phyloP scores from a whole-genome alignment of 2,113 vertebrate species.

The Daubentonia madagascariensis region DNA sequence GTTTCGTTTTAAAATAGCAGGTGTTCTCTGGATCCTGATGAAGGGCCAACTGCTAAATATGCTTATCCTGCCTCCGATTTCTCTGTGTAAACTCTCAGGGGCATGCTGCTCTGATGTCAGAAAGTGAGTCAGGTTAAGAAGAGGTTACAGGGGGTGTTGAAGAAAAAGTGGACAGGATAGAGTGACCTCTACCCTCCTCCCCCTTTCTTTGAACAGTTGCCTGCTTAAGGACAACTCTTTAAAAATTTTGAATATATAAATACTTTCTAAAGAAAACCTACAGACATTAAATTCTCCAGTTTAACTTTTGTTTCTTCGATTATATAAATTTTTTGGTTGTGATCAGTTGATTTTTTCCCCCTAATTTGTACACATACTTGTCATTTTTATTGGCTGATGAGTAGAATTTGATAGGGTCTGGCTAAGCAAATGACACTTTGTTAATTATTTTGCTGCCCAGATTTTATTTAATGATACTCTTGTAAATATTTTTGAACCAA shows the following conservation, averaged over 20 bases:
- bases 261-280: background rate
- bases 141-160: background rate
- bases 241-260: background rate
- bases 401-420: background rate
- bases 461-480: slow-evolving; percentile 13
- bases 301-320: background rate
- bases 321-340: background rate
- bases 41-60: background rate
- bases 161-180: background rate
- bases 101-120: slow-evolving; percentile 44
- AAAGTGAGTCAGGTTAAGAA: slow-evolving; percentile 30
- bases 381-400: slow-evolving; percentile 20
- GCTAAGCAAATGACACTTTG: background rate
- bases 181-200: background rate
- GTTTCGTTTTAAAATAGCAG: slow-evolving; percentile 57
- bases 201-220: background rate
- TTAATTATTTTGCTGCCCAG: slow-evolving; percentile 23
- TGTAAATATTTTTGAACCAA: background rate
- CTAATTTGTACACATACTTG: background rate
- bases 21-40: background rate
- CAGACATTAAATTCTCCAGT: background rate
- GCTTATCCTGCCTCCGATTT: background rate
- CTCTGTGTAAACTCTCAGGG: background rate
- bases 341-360: background rate
- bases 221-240: background rate